These are phyloP conservation scores for Drosophila repleta DNA, from an alignment of 1,140 invertebrate genomes.

Conservation along the genomic window DNA sequence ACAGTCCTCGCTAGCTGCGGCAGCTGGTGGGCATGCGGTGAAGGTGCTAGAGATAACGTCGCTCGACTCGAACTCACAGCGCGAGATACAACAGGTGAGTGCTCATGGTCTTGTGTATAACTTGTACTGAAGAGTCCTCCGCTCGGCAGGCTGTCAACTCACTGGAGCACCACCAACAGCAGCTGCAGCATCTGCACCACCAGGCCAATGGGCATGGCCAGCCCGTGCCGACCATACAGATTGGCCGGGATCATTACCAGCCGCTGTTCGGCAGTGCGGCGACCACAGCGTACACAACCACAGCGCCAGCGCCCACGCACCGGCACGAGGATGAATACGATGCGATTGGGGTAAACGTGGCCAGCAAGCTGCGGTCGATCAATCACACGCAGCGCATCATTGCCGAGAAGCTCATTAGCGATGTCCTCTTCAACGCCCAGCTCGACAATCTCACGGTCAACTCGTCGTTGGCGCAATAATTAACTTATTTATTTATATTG, in stretches of 20 bases:
- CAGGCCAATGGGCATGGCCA: constrained; percentile 69
- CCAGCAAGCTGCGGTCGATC: constrained; percentile 83
- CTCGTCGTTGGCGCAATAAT: constrained; percentile 70
- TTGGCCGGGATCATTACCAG: constrained; percentile 76
- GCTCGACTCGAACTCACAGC: constrained; percentile 76
- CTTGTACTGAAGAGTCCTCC: not conserved
- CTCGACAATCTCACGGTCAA: constrained; percentile 79
- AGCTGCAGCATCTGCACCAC: constrained; percentile 75
- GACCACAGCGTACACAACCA: constrained; percentile 64
- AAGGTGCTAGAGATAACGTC: constrained; percentile 81
- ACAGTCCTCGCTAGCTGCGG: constrained; percentile 50
- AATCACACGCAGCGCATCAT: constrained; percentile 83
- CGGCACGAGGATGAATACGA: constrained; percentile 79
- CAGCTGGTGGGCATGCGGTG: constrained; percentile 64
- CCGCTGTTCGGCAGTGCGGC: constrained; percentile 65
- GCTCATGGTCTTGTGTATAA: too few species aligned
- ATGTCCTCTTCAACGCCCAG: constrained; percentile 84
- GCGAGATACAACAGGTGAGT: constrained; percentile 79
- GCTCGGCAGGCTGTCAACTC: constrained; percentile 71
- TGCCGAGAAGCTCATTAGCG: constrained; percentile 84
- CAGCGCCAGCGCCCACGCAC: constrained; percentile 52
- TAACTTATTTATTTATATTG: not conserved
- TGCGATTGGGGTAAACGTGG: constrained; percentile 83
- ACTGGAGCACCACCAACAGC: constrained; percentile 78
- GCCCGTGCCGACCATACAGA: constrained; percentile 77